Evolutionary conservation across 2,797 vertebrate species (phyloP), one percentile per base, ranked within the genome.

Genomic region (Lophotriccus pileatus): DNA sequence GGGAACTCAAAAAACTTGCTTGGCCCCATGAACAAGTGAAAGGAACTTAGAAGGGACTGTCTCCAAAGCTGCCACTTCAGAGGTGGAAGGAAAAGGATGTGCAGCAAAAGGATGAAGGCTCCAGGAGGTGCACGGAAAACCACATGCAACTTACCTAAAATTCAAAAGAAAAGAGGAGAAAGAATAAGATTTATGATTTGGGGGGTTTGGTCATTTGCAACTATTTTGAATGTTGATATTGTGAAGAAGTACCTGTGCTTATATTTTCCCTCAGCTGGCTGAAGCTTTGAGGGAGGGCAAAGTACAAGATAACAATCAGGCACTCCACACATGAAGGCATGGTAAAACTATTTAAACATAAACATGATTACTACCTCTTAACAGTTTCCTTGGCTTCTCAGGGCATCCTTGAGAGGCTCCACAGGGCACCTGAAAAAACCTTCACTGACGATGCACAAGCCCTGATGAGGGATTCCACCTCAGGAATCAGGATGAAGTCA

Each of bases 161-260:
- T 6, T 18, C 1, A 52, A 41, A 24, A 22, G 63, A 50, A 41
- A 24, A 22, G 59, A 37, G 7, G 14, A 68, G 5, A n/a, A 84
- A 59, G 30, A 63, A 53, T 13, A 14, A 64, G 32, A 14, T 5
- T 27, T 22, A 6, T 0, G 3, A 15, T 25, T 36, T 56, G 0
- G 2, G 3, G 0, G 2, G 0, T 5, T 25, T 64, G 9, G 44
- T 80, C 7, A 17, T 36, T 76, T 58, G 19, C n/a, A 67, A 1
- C 30, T 41, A 5, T 27, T 81, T 75, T 56, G 37, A 72, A 60
- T 46, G 8, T 46, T 24, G 14, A 5, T 75, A 8, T 56, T 47
- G 41, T 6, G 49, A 72, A 68, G 63, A 78, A 75, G 53, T 58
- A 27, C 8, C 17, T 50, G 14, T 53, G 12, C 34, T 60, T 24